Base-by-base conservation (phyloP, 2,797 vertebrate species). In the Psittacula derbiana region DNA sequence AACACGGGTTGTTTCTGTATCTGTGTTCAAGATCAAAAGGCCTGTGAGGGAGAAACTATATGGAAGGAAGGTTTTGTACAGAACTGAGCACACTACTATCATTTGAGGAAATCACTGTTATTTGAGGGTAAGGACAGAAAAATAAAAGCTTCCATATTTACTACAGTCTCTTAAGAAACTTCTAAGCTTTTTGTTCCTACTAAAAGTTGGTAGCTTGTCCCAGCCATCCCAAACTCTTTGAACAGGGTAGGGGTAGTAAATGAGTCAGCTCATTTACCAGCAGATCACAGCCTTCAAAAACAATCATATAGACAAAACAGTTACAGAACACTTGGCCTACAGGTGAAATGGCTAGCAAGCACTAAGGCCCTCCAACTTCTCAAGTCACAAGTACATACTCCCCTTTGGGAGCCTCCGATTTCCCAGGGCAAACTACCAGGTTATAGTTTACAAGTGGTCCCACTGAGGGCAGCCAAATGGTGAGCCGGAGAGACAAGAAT, bases 401-500 rank as follows among this genome's bases (percentile, higher is more conserved):
- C 64, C 66, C 36, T 49, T 74, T 11, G 64, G 36, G 71, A 90
- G 92, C 74, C 92, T 90, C 93, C 1, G 2, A 24, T 81, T 70
- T 62, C 28, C 78, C 83, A 64, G 73, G 73, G 50, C 74, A 84
- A 76, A 92, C 30, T 60, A 58, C 21, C 38, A 88, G 40, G 64
- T 76, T 82, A 55, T 74, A 44, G 75, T 87, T 92, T 73, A 73
- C 84, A 86, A 78, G 36, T 49, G 64, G 47, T 67, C 43, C 40
- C 21, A 27, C 4, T 2, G 80, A 90, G 38, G 33, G 62, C 80
- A 75, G 92, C 94, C 94, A 95, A 90, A 72, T 2, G 3, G 72
- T 36, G 61, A 82, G 86, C 40, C 67, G 67, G 78, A 93, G 2
- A 67, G 78, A 84, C 36, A 93, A 62, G 88, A 95, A 96, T 88